Evolutionary conservation across 1,140 invertebrate genomes (phyloP).

Genomic region (Drosophila bocqueti): DNA sequence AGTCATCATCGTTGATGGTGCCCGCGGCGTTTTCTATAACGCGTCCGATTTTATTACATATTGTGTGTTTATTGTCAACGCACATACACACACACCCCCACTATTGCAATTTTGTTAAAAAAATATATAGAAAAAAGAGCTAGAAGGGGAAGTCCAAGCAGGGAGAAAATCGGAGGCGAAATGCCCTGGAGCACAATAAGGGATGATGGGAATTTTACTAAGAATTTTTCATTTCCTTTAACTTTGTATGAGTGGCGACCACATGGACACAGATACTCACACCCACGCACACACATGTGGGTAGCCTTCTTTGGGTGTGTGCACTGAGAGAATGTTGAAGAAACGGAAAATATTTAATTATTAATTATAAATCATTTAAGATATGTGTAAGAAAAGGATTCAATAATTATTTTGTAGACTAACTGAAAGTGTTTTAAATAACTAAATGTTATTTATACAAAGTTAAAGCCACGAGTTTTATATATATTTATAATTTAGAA

Average conservation of each 20-base stretch:
- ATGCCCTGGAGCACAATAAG: constrained; percentile 80
- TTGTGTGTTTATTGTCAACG: constrained; percentile 75
- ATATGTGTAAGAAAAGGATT: too few species aligned
- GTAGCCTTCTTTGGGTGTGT: background rate
- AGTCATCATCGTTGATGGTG: constrained; percentile 55
- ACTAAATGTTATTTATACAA: too few species aligned
- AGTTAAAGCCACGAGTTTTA: too few species aligned
- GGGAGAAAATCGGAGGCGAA: constrained; percentile 34
- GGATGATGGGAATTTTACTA: constrained; percentile 82
- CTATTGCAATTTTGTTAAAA: constrained; percentile 59
- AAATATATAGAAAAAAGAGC: too few species aligned
- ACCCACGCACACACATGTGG: background rate
- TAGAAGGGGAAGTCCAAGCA: constrained; percentile 1
- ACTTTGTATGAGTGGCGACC: constrained; percentile 42
- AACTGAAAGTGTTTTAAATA: background rate
- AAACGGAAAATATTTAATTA: background rate
- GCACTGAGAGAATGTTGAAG: background rate
- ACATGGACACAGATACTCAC: background rate
- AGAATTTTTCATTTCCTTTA: constrained; percentile 83
- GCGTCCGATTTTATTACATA: constrained; percentile 78
- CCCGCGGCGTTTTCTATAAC: constrained; percentile 71
- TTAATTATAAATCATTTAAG: background rate
- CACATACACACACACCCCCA: constrained; percentile 13
- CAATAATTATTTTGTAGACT: too few species aligned
- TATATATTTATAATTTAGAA: too few species aligned